Conservation (phyloP, 2,888 invertebrate genomes). For the Caenorhabditis plicata region DNA sequence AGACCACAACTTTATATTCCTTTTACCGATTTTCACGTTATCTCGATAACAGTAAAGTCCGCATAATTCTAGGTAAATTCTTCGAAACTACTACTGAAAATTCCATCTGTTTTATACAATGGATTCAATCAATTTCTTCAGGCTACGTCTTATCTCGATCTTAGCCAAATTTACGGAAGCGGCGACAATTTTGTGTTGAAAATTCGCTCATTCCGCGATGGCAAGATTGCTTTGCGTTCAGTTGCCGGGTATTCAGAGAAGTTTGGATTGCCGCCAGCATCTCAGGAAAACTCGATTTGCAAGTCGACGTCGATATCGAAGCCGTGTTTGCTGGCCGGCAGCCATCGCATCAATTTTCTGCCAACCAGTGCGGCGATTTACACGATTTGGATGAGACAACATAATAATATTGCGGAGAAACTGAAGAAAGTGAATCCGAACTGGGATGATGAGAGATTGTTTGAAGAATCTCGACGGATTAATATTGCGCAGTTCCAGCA, state of each 20-base stretch:
- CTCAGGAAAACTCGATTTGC: slow-evolving; percentile 16
- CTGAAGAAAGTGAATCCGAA: slow-evolving; percentile 51
- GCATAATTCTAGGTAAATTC: too few species aligned
- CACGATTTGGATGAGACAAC: slow-evolving; percentile 64
- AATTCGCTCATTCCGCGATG: slow-evolving; percentile 74
- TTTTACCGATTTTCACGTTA: too few species aligned
- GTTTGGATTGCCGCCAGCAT: slow-evolving; percentile 28
- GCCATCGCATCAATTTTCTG: slow-evolving; percentile 39
- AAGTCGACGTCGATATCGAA: slow-evolving; percentile 22
- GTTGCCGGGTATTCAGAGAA: slow-evolving; percentile 28
- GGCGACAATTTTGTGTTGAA: slow-evolving; percentile 78
- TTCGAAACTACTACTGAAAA: too few species aligned
- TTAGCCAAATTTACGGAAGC: slow-evolving; percentile 85
- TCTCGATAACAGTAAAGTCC: too few species aligned
- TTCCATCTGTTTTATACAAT: too few species aligned
- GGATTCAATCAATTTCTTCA: too few species aligned
- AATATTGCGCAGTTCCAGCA: slow-evolving; percentile 71
- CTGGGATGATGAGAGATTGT: slow-evolving; percentile 64
- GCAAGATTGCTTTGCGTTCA: slow-evolving; percentile 40
- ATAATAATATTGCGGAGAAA: slow-evolving; percentile 48
- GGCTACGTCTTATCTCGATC: slow-evolving; percentile 80
- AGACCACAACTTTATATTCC: too few species aligned
- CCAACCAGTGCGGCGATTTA: slow-evolving; percentile 46
- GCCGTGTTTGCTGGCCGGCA: slow-evolving; percentile 48
- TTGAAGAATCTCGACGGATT: slow-evolving; percentile 67